Conservation (phyloP, 2,113 vertebrate species). For the Corythaeola cristata region DNA sequence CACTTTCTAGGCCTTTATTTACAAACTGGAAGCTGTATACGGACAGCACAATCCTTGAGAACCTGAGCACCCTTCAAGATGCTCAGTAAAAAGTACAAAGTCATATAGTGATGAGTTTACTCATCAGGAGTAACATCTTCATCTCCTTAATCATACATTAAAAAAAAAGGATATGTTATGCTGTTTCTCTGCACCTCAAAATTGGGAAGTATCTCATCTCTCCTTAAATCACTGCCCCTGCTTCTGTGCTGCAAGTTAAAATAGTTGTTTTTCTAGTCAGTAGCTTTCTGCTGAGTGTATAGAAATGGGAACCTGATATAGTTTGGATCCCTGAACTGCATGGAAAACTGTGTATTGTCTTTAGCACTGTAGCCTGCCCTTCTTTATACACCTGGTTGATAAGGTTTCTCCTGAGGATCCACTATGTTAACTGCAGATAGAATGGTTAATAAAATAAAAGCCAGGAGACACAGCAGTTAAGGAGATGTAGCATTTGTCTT, state of each 20-base stretch:
- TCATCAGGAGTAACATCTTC: not conserved
- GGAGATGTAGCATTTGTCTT: not conserved
- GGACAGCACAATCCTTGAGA: not conserved
- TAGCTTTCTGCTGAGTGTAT: not conserved
- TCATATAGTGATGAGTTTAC: not conserved
- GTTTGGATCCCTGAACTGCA: not conserved
- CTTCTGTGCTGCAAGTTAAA: not conserved
- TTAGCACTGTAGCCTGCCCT: not conserved
- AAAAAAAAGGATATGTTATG: not conserved
- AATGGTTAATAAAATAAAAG: not conserved
- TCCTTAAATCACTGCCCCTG: not conserved
- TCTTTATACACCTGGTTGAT: not conserved
- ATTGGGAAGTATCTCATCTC: not conserved
- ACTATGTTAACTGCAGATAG: not conserved
- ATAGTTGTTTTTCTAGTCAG: not conserved
- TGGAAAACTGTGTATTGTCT: not conserved
- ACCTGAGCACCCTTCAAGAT: not conserved
- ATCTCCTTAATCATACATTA: not conserved
- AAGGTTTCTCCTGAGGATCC: not conserved
- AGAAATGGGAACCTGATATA: not conserved
- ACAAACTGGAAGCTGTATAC: not conserved
- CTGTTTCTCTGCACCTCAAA: not conserved
- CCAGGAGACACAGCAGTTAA: not conserved
- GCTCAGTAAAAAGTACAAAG: not conserved
- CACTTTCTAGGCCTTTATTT: not conserved